phyloP scores from a whole-genome alignment of 2,888 invertebrate genomes.

The Eumerus sabulonum region DNA sequence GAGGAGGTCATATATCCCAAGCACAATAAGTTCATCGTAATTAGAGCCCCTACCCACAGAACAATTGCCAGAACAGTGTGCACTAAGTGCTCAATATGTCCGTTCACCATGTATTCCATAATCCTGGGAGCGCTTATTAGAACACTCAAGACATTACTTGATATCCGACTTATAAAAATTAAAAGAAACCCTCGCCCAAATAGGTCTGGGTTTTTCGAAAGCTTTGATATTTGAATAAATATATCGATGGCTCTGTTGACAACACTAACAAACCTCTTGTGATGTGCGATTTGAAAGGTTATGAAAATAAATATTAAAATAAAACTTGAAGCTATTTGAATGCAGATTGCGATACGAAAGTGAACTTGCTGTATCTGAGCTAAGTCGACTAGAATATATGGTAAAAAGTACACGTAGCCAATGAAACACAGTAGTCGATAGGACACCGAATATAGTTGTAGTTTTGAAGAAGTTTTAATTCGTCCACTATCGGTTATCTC shows the following conservation, averaged over 20 bases:
- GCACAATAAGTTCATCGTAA: slow-evolving; percentile 3
- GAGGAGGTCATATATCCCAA: slow-evolving; percentile 11
- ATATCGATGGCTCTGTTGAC: slow-evolving; percentile 19
- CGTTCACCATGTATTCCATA: neutral
- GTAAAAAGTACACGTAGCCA: neutral
- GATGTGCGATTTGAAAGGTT: neutral
- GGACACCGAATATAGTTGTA: neutral
- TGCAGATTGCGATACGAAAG: neutral
- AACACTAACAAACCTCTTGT: slow-evolving; percentile 9
- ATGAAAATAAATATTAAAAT: slow-evolving; percentile 4
- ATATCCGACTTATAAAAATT: neutral
- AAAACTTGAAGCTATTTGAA: neutral
- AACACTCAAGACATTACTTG: neutral
- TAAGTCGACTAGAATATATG: neutral
- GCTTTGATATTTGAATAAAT: slow-evolving; percentile 16
- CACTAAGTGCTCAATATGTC: neutral
- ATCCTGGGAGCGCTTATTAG: neutral
- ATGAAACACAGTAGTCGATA: slow-evolving; percentile 5
- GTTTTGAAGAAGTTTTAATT: neutral
- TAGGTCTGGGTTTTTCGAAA: neutral
- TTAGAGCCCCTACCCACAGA: slow-evolving; percentile 5
- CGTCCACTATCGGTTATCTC: neutral
- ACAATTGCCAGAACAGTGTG: neutral
- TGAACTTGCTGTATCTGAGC: neutral
- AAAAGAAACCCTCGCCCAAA: slow-evolving; percentile 1